Conservation (phyloP, 2,888 invertebrate species). For the Zaprionus obscuricornis region DNA sequence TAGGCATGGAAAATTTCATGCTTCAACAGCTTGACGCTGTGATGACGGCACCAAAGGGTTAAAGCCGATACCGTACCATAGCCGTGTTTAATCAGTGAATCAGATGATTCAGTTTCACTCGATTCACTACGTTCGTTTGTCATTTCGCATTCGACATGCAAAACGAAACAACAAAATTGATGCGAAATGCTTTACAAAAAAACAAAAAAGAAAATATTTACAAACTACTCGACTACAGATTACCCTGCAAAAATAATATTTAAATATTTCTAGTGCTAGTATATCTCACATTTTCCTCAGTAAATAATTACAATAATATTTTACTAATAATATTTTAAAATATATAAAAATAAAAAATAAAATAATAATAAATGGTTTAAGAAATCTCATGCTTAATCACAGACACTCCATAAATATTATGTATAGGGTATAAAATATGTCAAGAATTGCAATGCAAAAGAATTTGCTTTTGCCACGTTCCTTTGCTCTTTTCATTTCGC, state of each 20-base stretch:
- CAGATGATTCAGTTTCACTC: slow-evolving; percentile 65
- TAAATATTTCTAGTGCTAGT: no score
- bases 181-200: neutral
- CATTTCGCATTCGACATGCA: slow-evolving; percentile 54
- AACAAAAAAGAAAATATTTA: neutral
- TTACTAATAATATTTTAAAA: no score
- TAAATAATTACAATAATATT: no score
- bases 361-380: neutral
- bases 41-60: slow-evolving; percentile 67
- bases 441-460: slow-evolving; percentile 36
- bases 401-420: neutral
- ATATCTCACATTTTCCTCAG: no score
- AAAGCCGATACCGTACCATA: slow-evolving; percentile 35
- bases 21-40: slow-evolving; percentile 68
- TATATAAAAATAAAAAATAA: no score
- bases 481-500: slow-evolving; percentile 13
- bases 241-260: slow-evolving; percentile 20
- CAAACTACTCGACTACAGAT: neutral
- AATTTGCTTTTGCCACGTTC: slow-evolving; percentile 28
- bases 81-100: slow-evolving; percentile 73
- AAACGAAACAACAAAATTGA: slow-evolving; percentile 27
- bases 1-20: slow-evolving; percentile 73
- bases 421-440: slow-evolving; percentile 16
- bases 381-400: neutral
- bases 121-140: slow-evolving; percentile 61